Percentiles rank a stretch among this genome's conserved stretches.
Conservation (phyloP, 2,797 vertebrate genomes). For the Malurus leucopterus region DNA sequence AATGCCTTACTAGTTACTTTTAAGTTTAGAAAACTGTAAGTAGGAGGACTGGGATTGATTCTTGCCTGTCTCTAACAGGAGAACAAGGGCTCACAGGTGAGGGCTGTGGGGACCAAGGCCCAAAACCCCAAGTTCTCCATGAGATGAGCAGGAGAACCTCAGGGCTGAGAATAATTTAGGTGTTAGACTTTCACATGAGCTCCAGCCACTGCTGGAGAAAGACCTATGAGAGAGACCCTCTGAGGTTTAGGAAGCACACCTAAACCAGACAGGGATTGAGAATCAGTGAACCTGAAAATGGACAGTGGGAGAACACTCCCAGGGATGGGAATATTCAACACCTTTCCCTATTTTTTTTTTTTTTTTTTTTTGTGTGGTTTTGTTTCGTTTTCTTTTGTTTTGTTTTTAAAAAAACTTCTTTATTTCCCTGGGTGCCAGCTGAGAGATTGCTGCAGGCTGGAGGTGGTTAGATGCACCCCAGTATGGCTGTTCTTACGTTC, state of each 20-base stretch:
- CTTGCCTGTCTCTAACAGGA: background rate
- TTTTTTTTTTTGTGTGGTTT: too few relatives aligned
- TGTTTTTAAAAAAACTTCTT: background rate
- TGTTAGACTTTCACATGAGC: background rate
- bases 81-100: background rate
- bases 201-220: background rate
- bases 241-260: background rate
- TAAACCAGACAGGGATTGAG: background rate
- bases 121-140: background rate
- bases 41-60: background rate
- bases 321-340: background rate
- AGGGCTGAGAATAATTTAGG: background rate
- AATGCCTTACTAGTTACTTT: background rate
- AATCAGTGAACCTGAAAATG: background rate
- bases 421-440: background rate
- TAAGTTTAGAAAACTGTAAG: background rate
- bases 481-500: background rate
- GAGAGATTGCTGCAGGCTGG: background rate
- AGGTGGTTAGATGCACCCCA: background rate
- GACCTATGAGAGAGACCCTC: background rate
- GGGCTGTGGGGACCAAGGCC: background rate
- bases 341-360: rapidly evolving
- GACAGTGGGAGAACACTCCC: background rate
- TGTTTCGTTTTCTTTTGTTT: background rate
- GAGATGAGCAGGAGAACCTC: background rate